A percentile compares a stretch with the other conserved stretches of the same genome.
These are phyloP conservation scores for Upupa epops DNA, from an alignment of 2,113 vertebrate species.

Conservation along the genomic window DNA sequence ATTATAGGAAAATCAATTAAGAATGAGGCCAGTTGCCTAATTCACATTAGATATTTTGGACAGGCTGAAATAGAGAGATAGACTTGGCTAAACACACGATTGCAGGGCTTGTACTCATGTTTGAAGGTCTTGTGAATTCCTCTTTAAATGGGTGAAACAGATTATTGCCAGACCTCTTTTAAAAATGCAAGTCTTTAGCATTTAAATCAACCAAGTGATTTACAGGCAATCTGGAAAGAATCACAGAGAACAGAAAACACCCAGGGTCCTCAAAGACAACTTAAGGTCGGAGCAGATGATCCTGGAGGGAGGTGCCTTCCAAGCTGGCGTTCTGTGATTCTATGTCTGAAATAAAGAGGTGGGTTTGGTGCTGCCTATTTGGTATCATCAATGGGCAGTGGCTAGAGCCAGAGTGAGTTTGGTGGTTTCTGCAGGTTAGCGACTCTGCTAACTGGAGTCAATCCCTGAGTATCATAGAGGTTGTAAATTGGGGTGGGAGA, in stretches of 20 bases:
- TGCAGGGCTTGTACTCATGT: background rate
- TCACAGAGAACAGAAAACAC: background rate
- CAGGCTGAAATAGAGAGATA: background rate
- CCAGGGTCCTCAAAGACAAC: background rate
- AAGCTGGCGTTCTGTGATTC: background rate
- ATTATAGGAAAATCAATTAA: slow-evolving; percentile 57
- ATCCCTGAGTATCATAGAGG: background rate
- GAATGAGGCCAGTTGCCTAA: slow-evolving; percentile 31
- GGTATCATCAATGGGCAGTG: background rate
- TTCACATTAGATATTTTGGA: slow-evolving; percentile 7
- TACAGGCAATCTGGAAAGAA: slow-evolving; percentile 1
- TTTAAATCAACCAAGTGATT: background rate
- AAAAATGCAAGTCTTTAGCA: background rate
- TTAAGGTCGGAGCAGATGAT: background rate
- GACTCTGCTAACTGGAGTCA: background rate
- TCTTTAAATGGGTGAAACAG: background rate
- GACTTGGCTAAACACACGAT: background rate
- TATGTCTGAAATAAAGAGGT: background rate
- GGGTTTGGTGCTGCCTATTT: background rate
- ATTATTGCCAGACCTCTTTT: background rate
- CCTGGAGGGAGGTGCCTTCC: background rate
- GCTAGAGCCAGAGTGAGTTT: accelerated
- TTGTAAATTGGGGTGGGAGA: background rate
- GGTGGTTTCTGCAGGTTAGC: background rate
- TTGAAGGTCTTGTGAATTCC: background rate